Percentiles rank a stretch among this genome's conserved stretches.
Conservation (phyloP, 2,888 invertebrate genomes). For the Nomada fucata region DNA sequence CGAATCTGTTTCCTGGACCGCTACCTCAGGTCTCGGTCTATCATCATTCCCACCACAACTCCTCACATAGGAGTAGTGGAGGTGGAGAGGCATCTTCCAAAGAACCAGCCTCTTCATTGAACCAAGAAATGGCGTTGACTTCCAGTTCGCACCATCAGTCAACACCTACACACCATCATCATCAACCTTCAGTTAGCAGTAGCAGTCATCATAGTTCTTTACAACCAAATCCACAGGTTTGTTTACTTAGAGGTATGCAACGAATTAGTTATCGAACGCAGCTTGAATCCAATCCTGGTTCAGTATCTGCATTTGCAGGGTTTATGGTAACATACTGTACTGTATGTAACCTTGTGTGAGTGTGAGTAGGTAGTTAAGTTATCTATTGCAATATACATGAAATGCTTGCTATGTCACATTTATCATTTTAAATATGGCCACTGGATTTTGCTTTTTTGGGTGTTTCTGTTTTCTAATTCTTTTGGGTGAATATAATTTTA, state of each 20-base stretch:
- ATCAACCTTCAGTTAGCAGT: constrained; percentile 78
- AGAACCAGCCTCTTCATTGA: constrained; percentile 77
- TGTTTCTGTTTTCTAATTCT: constrained; percentile 5
- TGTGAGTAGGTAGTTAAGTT: constrained; percentile 56
- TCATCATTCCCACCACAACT: constrained; percentile 85
- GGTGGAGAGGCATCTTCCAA: constrained; percentile 82
- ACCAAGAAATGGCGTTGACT: constrained; percentile 81
- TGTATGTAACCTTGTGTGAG: constrained; percentile 56
- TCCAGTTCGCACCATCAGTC: constrained; percentile 79
- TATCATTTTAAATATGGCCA: constrained; percentile 37
- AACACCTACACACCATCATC: constrained; percentile 78
- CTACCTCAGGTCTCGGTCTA: constrained; percentile 91
- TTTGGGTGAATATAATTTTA: constrained; percentile 27
- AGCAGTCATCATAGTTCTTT: constrained; percentile 79
- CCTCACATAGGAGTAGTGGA: constrained; percentile 86
- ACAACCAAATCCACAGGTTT: constrained; percentile 82
- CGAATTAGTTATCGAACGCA: constrained; percentile 46
- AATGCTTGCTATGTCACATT: constrained; percentile 40
- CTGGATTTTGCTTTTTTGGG: constrained; percentile 12
- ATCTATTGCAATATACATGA: constrained; percentile 28
- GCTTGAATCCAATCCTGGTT: constrained; percentile 45
- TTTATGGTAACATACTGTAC: constrained; percentile 64
- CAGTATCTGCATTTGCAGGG: constrained; percentile 63
- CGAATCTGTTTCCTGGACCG: constrained; percentile 91
- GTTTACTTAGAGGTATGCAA: constrained; percentile 75